Percentiles rank a stretch among this genome's conserved stretches.
These are phyloP conservation scores for Pheosia gnoma DNA, from an alignment of 2,888 invertebrate species.

Conservation along the genomic window DNA sequence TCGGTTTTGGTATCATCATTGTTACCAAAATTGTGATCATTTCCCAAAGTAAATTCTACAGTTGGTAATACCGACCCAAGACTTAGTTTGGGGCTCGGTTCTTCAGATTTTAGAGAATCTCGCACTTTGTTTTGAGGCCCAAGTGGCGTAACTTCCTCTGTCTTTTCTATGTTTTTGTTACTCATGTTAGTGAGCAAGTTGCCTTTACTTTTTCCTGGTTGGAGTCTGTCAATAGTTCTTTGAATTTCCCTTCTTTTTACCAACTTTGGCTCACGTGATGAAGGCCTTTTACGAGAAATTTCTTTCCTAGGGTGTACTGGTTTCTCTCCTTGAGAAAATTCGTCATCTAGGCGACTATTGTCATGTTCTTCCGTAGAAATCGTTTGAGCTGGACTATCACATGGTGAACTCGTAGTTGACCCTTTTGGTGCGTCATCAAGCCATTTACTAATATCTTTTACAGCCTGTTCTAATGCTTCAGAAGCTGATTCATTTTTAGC, in stretches of 20 bases:
- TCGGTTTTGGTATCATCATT: constrained; percentile 45
- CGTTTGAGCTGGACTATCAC: constrained; percentile 89
- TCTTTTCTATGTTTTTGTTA: constrained; percentile 79
- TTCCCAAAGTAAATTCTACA: constrained; percentile 87
- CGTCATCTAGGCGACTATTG: constrained; percentile 74
- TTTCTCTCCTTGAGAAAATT: constrained; percentile 68
- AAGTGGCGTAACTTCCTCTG: constrained; percentile 84
- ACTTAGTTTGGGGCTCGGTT: constrained; percentile 91
- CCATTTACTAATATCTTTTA: constrained; percentile 95
- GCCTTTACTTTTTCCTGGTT: constrained; percentile 94
- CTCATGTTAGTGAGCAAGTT: constrained; percentile 89
- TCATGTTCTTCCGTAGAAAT: constrained; percentile 85
- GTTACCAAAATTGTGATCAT: constrained; percentile 85
- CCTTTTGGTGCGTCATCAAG: constrained; percentile 92
- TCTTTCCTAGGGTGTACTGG: constrained; percentile 67
- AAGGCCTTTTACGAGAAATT: constrained; percentile 74
- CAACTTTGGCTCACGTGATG: constrained; percentile 71
- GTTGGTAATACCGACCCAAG: constrained; percentile 92
- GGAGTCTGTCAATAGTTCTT: constrained; percentile 92
- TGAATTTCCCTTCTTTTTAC: constrained; percentile 88
- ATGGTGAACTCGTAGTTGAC: constrained; percentile 90
- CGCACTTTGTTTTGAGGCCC: constrained; percentile 84
- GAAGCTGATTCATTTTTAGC: constrained; percentile 84
- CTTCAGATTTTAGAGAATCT: constrained; percentile 85
- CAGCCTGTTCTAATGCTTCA: constrained; percentile 85